A percentile compares a stretch with the other conserved stretches of the same genome.
phyloP scores from a whole-genome alignment of 2,113 vertebrate species.

The Microtus richardsoni region DNA sequence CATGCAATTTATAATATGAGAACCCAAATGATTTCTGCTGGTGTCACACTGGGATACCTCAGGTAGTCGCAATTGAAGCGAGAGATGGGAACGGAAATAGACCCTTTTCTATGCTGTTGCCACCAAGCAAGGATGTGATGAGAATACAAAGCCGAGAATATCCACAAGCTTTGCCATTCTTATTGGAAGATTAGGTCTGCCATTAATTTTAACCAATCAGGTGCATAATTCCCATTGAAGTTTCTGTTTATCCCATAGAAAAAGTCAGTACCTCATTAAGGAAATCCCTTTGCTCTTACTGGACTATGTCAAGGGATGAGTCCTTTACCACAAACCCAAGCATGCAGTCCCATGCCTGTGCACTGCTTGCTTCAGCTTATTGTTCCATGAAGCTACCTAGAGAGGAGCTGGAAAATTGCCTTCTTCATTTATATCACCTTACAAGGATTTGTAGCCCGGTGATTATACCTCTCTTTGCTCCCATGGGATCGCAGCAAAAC shows the following conservation, averaged over 20 bases:
- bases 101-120: conserved; percentile 11
- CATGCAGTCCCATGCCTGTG: conserved; percentile 63
- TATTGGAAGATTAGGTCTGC: conserved; percentile 43
- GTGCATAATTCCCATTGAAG: conserved; percentile 46
- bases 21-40: not conserved
- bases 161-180: not conserved
- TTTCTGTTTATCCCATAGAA: conserved; percentile 64
- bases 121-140: conserved; percentile 37
- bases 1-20: not conserved
- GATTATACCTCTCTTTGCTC: conserved; percentile 74
- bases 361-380: conserved; percentile 66
- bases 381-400: conserved; percentile 75
- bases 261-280: conserved; percentile 56
- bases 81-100: not conserved
- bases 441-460: conserved; percentile 58
- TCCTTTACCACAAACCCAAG: conserved; percentile 54
- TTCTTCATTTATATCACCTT: conserved; percentile 72
- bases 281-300: conserved; percentile 52
- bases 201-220: conserved; percentile 70
- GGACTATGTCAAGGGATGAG: conserved; percentile 15
- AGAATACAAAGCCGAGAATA: conserved; percentile 31
- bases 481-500: conserved; percentile 59
- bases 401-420: conserved; percentile 77
- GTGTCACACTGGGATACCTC: conserved; percentile 19
- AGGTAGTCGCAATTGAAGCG: not conserved